These are phyloP conservation scores for Aphelenchoides besseyi DNA, from an alignment of 1,140 invertebrate species.

Conservation along the genomic window DNA sequence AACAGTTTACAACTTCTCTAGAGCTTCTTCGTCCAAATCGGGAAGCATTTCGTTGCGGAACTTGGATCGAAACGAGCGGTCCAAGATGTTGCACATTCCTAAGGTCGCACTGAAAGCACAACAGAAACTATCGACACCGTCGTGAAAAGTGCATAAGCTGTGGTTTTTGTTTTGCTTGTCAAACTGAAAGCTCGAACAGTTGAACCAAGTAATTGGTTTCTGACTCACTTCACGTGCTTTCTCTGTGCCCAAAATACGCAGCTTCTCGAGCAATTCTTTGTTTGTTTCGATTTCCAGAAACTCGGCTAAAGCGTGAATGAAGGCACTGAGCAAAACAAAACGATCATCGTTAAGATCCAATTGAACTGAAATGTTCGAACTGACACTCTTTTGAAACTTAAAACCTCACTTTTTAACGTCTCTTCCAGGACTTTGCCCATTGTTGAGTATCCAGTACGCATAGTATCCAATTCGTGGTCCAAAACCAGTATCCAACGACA, in stretches of 20 bases:
- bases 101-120: not conserved
- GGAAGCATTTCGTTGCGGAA: slow-evolving; percentile 15
- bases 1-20: not conserved
- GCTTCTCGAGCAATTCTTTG: not conserved
- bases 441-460: not conserved
- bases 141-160: not conserved
- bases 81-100: slow-evolving; percentile 10
- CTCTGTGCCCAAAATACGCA: not conserved
- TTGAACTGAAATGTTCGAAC: slow-evolving; percentile 1
- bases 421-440: not conserved
- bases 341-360: not conserved
- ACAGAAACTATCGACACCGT: not conserved
- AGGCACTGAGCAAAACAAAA: not conserved
- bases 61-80: not conserved
- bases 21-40: not conserved
- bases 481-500: slow-evolving; percentile 12
- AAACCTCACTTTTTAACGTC: not conserved
- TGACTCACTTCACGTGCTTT: not conserved
- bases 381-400: not conserved
- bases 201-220: not conserved
- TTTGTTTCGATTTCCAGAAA: slow-evolving; percentile 3
- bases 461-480: slow-evolving; percentile 8
- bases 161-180: not conserved
- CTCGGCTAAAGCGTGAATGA: slow-evolving; percentile 7
- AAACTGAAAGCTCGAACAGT: too few relatives aligned